These are phyloP conservation scores for Hirudinaria manillensis DNA, from an alignment of 2,888 invertebrate species.

Conservation along the genomic window DNA sequence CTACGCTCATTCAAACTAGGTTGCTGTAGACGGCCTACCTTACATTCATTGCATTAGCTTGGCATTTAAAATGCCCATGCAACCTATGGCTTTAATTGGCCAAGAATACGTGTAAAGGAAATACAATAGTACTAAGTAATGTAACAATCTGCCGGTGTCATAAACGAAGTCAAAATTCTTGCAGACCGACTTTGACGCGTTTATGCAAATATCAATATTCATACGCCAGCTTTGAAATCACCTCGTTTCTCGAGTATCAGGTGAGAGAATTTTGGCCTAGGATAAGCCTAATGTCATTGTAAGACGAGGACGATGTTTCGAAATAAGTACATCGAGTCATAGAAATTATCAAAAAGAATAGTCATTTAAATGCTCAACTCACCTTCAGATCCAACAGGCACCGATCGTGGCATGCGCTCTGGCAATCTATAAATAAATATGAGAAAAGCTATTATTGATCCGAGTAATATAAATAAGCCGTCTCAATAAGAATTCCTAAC, in stretches of 20 bases:
- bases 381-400: slow-evolving; percentile 37
- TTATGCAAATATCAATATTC: too few species aligned
- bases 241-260: background rate
- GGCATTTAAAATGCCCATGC: too few species aligned
- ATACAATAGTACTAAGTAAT: too few species aligned
- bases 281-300: too few species aligned
- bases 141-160: too few species aligned
- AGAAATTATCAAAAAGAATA: background rate
- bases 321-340: too few species aligned
- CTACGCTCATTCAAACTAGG: slow-evolving; percentile 17
- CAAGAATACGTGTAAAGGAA: too few species aligned
- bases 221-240: background rate
- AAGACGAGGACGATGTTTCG: too few species aligned
- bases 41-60: background rate
- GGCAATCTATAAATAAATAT: slow-evolving; percentile 36
- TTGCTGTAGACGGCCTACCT: slow-evolving; percentile 11
- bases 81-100: too few species aligned
- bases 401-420: slow-evolving; percentile 38
- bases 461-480: background rate
- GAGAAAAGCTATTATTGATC: background rate
- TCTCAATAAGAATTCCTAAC: slow-evolving; percentile 11
- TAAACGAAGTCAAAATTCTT: too few species aligned
- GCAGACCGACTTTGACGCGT: too few species aligned
- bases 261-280: background rate
- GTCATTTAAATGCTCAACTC: background rate